These are phyloP conservation scores for Menura novaehollandiae DNA, from an alignment of 2,113 vertebrate genomes.

Conservation along the genomic window DNA sequence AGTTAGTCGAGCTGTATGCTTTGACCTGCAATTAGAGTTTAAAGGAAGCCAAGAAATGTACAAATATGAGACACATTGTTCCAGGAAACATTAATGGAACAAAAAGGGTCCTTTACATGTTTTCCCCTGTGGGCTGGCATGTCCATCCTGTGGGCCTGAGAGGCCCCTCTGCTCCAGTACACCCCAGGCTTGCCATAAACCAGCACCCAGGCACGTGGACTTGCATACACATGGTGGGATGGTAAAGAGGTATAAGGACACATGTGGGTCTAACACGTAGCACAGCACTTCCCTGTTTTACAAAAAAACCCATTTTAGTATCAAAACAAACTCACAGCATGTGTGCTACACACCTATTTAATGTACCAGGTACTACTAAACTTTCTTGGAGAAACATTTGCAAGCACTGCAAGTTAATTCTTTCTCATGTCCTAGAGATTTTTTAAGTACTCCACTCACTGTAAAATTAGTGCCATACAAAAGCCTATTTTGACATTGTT, in stretches of 20 bases:
- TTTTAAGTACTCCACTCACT: neutral
- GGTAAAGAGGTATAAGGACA: neutral
- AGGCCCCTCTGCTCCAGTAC: neutral
- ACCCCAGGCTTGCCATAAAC: neutral
- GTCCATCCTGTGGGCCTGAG: neutral
- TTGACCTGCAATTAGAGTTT: neutral
- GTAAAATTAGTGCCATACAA: neutral
- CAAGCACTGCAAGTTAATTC: neutral
- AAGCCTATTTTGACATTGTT: neutral
- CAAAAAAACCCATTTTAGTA: neutral
- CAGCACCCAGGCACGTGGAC: neutral
- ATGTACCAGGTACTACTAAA: neutral
- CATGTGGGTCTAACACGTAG: neutral
- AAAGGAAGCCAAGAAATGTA: neutral
- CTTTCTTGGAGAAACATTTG: neutral
- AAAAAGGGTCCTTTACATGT: neutral
- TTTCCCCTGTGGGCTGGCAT: neutral
- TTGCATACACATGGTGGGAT: neutral
- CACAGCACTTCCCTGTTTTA: neutral
- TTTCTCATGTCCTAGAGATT: neutral
- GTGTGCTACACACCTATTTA: neutral
- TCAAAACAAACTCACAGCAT: neutral
- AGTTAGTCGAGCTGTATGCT: neutral
- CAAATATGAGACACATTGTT: neutral
- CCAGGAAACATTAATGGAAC: neutral